phyloP scores from a whole-genome alignment of 2,113 vertebrate species.

The Caracal caracal region DNA sequence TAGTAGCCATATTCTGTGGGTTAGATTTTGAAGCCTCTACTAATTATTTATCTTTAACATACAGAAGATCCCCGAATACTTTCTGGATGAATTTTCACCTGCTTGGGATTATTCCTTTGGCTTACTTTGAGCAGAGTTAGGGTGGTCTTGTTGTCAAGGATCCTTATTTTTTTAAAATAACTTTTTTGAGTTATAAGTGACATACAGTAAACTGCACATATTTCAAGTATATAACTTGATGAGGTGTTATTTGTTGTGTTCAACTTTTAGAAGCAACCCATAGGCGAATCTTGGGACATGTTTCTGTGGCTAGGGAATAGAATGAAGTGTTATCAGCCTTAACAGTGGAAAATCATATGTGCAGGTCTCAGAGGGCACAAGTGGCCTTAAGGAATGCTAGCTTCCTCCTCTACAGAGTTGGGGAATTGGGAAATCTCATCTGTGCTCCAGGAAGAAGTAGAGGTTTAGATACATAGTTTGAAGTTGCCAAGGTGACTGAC shows the following conservation, averaged over 20 bases:
- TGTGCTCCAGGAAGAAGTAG: background rate
- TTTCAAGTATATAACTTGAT: background rate
- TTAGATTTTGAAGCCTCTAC: background rate
- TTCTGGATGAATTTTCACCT: background rate
- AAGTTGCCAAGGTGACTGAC: constrained; percentile 26
- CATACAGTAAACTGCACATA: background rate
- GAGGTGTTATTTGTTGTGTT: background rate
- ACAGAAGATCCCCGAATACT: background rate
- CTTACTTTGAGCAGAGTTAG: background rate
- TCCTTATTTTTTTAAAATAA: background rate
- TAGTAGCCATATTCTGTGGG: background rate
- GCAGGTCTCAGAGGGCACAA: background rate
- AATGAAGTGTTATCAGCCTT: background rate
- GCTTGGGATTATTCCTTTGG: background rate
- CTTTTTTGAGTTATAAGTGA: background rate
- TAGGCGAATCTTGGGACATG: background rate
- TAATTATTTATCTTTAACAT: background rate
- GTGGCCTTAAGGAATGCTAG: no score
- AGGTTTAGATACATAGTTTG: background rate
- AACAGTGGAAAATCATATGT: background rate
- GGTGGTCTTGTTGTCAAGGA: background rate
- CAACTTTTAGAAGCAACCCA: background rate
- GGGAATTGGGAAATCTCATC: background rate
- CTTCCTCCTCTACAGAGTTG: background rate
- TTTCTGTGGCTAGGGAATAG: background rate